These are phyloP conservation scores for Sminthurinus aureus DNA, from an alignment of 2,888 invertebrate species.

Conservation along the genomic window DNA sequence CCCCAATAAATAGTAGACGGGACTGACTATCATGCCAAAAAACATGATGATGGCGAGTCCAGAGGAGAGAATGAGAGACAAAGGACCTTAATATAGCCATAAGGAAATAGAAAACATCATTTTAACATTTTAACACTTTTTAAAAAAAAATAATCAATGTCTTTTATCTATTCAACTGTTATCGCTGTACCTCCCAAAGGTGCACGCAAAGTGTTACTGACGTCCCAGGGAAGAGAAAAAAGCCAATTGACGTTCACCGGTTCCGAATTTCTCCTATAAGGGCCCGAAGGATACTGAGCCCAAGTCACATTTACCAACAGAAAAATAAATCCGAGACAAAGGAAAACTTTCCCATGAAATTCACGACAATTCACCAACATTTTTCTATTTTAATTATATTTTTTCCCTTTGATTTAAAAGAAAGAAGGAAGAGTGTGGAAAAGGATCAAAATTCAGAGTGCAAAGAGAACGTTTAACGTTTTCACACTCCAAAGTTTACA, in stretches of 20 bases:
- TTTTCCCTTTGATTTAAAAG: too few relatives aligned
- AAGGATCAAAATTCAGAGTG: too few relatives aligned
- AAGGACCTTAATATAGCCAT: slow-evolving; percentile 6
- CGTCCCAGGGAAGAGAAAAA: slow-evolving; percentile 17
- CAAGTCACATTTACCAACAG: too few relatives aligned
- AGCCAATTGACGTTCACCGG: slow-evolving; percentile 29
- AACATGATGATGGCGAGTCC: slow-evolving; percentile 31
- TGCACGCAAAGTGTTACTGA: slow-evolving; percentile 19
- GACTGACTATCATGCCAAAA: slow-evolving; percentile 35
- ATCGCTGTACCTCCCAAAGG: slow-evolving; percentile 23
- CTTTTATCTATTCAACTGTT: not conserved
- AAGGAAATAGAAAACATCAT: not conserved
- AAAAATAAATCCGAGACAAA: too few relatives aligned
- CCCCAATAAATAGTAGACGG: slow-evolving; percentile 32
- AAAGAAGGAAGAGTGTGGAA: too few relatives aligned
- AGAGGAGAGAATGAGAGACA: slow-evolving; percentile 23
- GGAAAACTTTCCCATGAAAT: too few relatives aligned
- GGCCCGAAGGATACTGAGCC: too few relatives aligned
- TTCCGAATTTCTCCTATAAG: slow-evolving; percentile 9
- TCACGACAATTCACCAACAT: too few relatives aligned
- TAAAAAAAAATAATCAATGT: not conserved
- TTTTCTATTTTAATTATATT: too few relatives aligned
- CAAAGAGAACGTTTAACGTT: too few relatives aligned
- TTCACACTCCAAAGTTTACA: too few relatives aligned
- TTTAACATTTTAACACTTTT: not conserved